These are phyloP conservation scores for Peromyscus maniculatus DNA, from an alignment of 2,113 vertebrate species.

Conservation along the genomic window DNA sequence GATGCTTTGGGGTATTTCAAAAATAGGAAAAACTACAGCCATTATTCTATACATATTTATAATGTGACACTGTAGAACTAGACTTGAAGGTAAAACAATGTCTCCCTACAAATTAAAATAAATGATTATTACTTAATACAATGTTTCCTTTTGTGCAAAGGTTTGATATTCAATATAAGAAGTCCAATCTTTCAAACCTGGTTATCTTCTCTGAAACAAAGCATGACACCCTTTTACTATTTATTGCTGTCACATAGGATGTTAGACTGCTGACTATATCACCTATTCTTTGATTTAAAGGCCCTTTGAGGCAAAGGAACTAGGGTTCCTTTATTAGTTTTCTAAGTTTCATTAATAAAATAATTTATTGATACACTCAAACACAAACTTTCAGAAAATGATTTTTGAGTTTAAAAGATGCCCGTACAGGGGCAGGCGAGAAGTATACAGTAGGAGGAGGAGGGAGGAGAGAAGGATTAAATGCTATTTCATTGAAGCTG, in stretches of 20 bases:
- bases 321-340: background rate
- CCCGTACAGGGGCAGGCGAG: background rate
- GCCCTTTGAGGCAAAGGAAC: background rate
- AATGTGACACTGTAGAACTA: background rate
- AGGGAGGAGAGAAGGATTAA: background rate
- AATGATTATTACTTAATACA: background rate
- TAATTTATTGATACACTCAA: background rate
- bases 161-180: constrained; percentile 2
- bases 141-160: background rate
- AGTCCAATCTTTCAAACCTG: background rate
- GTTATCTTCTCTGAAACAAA: background rate
- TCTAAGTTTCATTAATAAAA: background rate
- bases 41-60: background rate
- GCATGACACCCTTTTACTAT: background rate
- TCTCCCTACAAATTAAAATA: background rate
- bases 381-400: background rate
- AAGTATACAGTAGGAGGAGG: background rate
- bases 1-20: background rate
- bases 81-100: background rate
- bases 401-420: background rate
- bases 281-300: background rate
- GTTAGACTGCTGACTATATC: background rate
- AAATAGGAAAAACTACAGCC: background rate
- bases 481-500: background rate
- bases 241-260: background rate